Evolutionary conservation across 1,140 invertebrate genomes (phyloP), one percentile per base, ranked within the genome.

Genomic region (Stegodyphus mimosarum): DNA sequence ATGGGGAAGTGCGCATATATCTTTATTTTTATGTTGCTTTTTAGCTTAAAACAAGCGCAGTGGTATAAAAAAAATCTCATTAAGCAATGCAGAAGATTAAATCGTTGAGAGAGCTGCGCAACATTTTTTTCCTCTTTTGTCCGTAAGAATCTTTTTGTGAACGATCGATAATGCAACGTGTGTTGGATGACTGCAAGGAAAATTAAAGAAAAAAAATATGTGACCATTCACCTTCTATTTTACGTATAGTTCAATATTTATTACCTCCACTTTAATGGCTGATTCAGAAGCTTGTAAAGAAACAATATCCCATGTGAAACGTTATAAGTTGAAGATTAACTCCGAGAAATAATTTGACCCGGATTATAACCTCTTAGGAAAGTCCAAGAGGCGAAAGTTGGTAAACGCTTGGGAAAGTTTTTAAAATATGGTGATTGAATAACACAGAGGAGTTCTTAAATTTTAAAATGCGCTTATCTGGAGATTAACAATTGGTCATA

Each of bases 21-120:
- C 71, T 83, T 74, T 74, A 81, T 81, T 81, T 80, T 81, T 81
- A 83, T 83, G 80, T 80, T 72, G 51, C 67, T 70, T 72, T 66
- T 48, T 33, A 83, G 80, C 80, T 83, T 83, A 73, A 81, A 83
- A 74, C 80, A 73, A 71, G 69, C 70, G 71, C 71, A 73, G 55
- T n/a, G n/a, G 67, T 50, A 80, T 51, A 50, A 83, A 83, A 83
- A n/a, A 83, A 67, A 66, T 71, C 80, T 83, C 71, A 83, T 83
- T 83, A 83, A 83, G 80, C 80, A 74, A 83, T 83, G 80, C 80
- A 83, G 80, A 74, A 83, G 80, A 83, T 83, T 83, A 83, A 83
- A 83, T 83, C 70, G 80, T 74, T 74, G 71, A 80, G 67, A 71
- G 52, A 70, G 53, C 77, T 51, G 6, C 78, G 55, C 18, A 48